phyloP scores from a whole-genome alignment of 2,113 vertebrate genomes.

The Pithys albifrons region DNA sequence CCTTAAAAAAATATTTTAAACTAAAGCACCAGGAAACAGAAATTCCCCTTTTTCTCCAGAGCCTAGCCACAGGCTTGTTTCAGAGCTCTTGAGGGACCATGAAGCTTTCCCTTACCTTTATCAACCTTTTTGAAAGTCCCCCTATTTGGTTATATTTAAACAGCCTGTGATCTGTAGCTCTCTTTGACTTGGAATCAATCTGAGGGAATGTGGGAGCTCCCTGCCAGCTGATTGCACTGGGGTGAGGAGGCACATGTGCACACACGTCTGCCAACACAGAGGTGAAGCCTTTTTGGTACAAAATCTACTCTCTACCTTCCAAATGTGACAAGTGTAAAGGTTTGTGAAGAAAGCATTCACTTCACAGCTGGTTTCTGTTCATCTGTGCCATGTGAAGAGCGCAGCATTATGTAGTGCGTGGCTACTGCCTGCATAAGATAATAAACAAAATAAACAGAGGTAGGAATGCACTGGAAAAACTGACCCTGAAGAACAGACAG shows the following conservation, averaged over 20 bases:
- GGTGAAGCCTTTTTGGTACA: background rate
- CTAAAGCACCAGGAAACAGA: background rate
- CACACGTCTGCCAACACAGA: background rate
- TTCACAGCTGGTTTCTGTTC: background rate
- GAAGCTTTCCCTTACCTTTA: background rate
- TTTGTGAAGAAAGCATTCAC: background rate
- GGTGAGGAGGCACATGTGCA: background rate
- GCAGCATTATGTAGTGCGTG: background rate
- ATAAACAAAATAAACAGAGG: background rate
- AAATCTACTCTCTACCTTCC: background rate
- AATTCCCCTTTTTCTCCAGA: background rate
- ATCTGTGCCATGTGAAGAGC: background rate
- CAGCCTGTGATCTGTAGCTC: background rate
- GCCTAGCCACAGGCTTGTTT: accelerated
- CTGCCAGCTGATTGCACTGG: background rate
- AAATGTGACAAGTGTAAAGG: background rate
- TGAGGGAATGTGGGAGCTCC: background rate
- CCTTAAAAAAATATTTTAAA: background rate
- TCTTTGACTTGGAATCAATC: background rate
- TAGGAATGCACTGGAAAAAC: background rate
- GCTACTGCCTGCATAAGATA: background rate
- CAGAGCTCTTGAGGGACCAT: background rate
- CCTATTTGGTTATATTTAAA: background rate
- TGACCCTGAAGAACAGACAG: background rate
- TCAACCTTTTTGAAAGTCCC: background rate